Base-by-base conservation (phyloP, 2,888 invertebrate genomes). In the Ornithoptera alexandrae region DNA sequence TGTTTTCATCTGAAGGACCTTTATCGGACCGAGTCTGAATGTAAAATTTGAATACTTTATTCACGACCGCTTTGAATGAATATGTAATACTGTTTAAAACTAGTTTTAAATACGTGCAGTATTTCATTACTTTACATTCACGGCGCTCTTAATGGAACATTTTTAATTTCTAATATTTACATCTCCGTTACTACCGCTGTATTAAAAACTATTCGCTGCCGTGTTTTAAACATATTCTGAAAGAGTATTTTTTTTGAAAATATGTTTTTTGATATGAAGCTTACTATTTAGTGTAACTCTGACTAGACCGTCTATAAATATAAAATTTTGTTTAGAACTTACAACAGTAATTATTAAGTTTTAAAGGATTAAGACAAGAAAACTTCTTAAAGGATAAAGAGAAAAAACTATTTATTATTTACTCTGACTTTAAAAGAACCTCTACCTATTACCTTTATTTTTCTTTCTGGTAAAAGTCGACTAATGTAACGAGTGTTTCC, bases 1-100 rank as follows among this genome's bases (percentile, higher is more conserved):
- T 70, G 70, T 70, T 70, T 70, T 53, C 65, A 69, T 58, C 63
- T 20, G 70, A 67, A 70, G 70, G 70, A 70, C 70, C 66, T 66
- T 67, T 70, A 70, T 70, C 58, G 70, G 66, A 59, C 70, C 65
- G 62, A 70, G 66, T 59, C 62, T 67, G 62, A 66, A 66, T 63
- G 59, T 66, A 62, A 66, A 70, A 63, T 66, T 66, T 66, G 66
- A 70, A 66, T 66, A 50, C 62, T 58, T 66, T 59, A 66, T 66
- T 70, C 70, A 70, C 66, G 62, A 59, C 39, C 70, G 22, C 62
- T 39, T 12, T 20, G 66, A 70, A 69, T 62, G 69, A 65, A 69
- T 57, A 65, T 56, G 69, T 69, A 65, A 69, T 69, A 65, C 61
- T 65, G 57, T 69, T 58, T 62, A 58, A 62, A 58, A 65, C 46